phyloP scores from a whole-genome alignment of 2,797 vertebrate genomes.

The Takifugu ocellatus region DNA sequence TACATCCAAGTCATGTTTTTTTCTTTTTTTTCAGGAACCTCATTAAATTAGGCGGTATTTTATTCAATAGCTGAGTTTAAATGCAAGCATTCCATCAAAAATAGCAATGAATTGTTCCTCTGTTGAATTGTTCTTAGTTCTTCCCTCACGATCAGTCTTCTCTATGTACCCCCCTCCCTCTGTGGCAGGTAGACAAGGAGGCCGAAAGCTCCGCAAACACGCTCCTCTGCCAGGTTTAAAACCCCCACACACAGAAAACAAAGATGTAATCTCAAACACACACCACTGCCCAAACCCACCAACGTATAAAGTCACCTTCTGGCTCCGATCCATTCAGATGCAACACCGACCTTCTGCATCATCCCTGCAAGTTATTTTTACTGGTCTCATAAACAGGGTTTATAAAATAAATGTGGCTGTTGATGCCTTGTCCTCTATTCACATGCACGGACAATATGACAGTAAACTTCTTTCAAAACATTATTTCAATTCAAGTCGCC shows the following conservation, averaged over 20 bases:
- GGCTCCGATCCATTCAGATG: constrained; percentile 30
- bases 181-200: too few relatives aligned
- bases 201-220: too few relatives aligned
- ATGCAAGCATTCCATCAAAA: too few relatives aligned
- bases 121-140: too few relatives aligned
- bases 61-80: too few relatives aligned
- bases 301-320: constrained; percentile 45
- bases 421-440: constrained; percentile 50
- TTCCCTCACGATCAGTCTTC: too few relatives aligned
- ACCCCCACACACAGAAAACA: constrained; percentile 7
- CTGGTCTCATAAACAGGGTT: constrained; percentile 58
- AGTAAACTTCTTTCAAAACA: constrained; percentile 53
- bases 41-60: too few relatives aligned
- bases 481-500: constrained; percentile 2
- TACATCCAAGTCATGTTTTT: too few relatives aligned
- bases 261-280: constrained; percentile 37
- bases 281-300: constrained; percentile 29
- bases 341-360: constrained; percentile 31
- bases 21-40: too few relatives aligned
- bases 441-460: constrained; percentile 44
- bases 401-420: constrained; percentile 57
- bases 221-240: too few relatives aligned
- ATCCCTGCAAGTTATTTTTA: constrained; percentile 46
- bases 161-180: too few relatives aligned
- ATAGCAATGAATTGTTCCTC: too few relatives aligned